phyloP scores from a whole-genome alignment of 2,888 invertebrate genomes.

The Amiota minor region DNA sequence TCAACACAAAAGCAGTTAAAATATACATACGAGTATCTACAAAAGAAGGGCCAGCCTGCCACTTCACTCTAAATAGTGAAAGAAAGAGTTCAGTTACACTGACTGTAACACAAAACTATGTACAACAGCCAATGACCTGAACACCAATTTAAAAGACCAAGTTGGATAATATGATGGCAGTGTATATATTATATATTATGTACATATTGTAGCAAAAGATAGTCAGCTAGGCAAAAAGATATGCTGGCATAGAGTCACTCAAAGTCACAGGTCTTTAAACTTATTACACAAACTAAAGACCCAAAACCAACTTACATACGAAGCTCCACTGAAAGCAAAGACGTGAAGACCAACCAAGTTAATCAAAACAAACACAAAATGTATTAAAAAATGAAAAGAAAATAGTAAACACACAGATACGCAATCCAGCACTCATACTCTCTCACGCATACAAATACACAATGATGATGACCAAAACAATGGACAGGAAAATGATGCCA shows the following conservation, averaged over 20 bases:
- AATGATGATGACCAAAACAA: slow-evolving; percentile 17
- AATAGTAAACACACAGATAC: background rate
- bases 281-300: too few relatives aligned
- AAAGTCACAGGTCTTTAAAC: too few relatives aligned
- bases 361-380: background rate
- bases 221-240: slow-evolving; percentile 26
- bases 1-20: too few relatives aligned
- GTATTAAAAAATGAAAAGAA: background rate
- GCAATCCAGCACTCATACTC: background rate
- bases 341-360: background rate
- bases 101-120: slow-evolving; percentile 26
- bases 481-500: slow-evolving; percentile 4
- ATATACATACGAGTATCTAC: too few relatives aligned
- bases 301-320: slow-evolving; percentile 1
- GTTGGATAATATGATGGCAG: too few relatives aligned
- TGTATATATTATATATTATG: too few relatives aligned
- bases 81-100: slow-evolving; percentile 24
- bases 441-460: too few relatives aligned
- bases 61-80: slow-evolving; percentile 3
- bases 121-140: slow-evolving; percentile 53
- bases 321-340: background rate
- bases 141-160: slow-evolving; percentile 24
- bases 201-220: too few relatives aligned
- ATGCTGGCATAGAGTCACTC: too few relatives aligned
- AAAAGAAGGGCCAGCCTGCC: background rate